These are phyloP conservation scores for Stenolophus ochropezus DNA, from an alignment of 2,888 invertebrate species.

Conservation along the genomic window DNA sequence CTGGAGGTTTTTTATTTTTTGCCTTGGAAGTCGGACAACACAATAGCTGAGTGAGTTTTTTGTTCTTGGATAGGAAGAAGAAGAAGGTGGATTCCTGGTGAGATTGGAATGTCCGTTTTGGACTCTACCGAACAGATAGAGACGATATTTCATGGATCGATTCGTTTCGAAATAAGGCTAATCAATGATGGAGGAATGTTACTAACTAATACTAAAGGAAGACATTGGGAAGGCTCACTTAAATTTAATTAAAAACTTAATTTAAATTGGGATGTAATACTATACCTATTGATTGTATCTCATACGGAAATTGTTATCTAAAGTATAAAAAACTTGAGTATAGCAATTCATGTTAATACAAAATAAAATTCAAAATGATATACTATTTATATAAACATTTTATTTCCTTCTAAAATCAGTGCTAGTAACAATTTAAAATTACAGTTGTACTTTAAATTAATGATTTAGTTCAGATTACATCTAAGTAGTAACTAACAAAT, in stretches of 20 bases:
- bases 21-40: constrained; percentile 34
- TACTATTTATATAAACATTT: too few species aligned
- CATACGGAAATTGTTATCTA: background rate
- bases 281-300: background rate
- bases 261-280: background rate
- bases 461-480: too few species aligned
- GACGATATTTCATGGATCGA: background rate
- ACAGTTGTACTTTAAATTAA: too few species aligned
- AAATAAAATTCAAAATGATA: too few species aligned
- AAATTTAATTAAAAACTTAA: background rate
- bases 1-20: constrained; percentile 42
- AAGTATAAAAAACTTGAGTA: too few species aligned
- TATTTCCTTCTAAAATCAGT: too few species aligned
- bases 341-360: too few species aligned
- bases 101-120: constrained; percentile 41
- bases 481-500: too few species aligned
- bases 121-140: constrained; percentile 30
- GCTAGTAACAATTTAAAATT: too few species aligned
- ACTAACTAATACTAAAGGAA: background rate
- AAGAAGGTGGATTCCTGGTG: constrained; percentile 43
- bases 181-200: background rate
- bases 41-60: constrained; percentile 52
- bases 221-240: background rate
- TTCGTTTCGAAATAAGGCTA: background rate
- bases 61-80: constrained; percentile 38